Percentiles rank a stretch among this genome's conserved stretches.
phyloP scores from a whole-genome alignment of 2,888 invertebrate species.

The Hymenopus coronatus region DNA sequence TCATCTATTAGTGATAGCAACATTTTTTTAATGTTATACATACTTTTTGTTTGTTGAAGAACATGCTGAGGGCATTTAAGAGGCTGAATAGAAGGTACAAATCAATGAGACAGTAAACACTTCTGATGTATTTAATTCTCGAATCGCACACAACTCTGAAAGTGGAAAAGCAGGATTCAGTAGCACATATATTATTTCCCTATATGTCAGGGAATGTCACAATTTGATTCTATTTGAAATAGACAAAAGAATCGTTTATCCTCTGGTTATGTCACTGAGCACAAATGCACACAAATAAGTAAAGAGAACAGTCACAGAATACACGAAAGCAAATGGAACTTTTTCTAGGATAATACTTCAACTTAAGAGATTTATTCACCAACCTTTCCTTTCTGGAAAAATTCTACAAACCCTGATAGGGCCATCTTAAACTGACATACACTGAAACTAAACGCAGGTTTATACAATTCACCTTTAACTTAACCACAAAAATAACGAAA shows the following conservation, averaged over 20 bases:
- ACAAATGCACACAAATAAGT: too few relatives aligned
- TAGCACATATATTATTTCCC: not conserved
- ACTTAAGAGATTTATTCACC: not conserved
- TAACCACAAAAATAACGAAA: too few relatives aligned
- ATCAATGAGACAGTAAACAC: not conserved
- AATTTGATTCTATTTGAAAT: too few relatives aligned
- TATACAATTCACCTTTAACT: too few relatives aligned
- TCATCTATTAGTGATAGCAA: not conserved
- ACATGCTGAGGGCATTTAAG: not conserved
- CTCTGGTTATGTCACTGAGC: too few relatives aligned
- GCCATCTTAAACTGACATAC: conserved; percentile 51
- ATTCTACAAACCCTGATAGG: conserved; percentile 68
- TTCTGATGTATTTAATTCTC: not conserved
- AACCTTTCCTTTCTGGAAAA: conserved; percentile 76
- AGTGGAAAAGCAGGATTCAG: not conserved
- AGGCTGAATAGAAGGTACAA: not conserved
- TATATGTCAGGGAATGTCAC: conserved; percentile 36
- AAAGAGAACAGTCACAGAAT: too few relatives aligned
- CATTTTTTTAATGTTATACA: not conserved
- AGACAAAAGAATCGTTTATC: too few relatives aligned
- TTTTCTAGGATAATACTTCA: too few relatives aligned
- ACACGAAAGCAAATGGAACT: too few relatives aligned
- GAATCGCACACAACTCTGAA: not conserved
- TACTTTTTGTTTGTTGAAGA: not conserved
- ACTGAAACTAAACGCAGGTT: too few relatives aligned